Percentiles rank a stretch among this genome's conserved stretches.
Evolutionary conservation across 2,888 invertebrate species (phyloP).

Genomic region (Cordilura impudica): DNA sequence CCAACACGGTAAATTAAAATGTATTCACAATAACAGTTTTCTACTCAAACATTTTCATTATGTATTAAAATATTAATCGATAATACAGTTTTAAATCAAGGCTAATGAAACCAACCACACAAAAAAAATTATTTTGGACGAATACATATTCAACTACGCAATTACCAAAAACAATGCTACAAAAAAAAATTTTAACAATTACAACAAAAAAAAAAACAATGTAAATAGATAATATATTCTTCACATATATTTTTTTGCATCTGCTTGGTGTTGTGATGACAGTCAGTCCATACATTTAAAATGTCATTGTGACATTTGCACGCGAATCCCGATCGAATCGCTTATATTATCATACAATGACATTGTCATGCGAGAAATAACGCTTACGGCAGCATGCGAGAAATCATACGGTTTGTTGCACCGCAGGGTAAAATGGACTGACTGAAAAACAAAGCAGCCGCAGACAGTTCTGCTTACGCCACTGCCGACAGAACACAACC

Average conservation of each 20-base stretch:
- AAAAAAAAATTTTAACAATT: background rate
- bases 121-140: conserved; percentile 56
- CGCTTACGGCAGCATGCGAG: too few relatives aligned
- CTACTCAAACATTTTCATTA: too few relatives aligned
- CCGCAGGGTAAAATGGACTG: too few relatives aligned
- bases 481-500: conserved; percentile 52
- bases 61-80: conserved; percentile 22
- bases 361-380: too few relatives aligned
- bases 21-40: too few relatives aligned
- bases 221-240: background rate
- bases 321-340: too few relatives aligned
- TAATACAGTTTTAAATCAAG: conserved; percentile 37
- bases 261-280: conserved; percentile 25
- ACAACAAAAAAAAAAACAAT: background rate
- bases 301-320: too few relatives aligned
- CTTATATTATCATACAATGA: too few relatives aligned
- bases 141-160: background rate
- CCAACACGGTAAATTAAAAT: too few relatives aligned
- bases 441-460: conserved; percentile 68
- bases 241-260: conserved; percentile 47
- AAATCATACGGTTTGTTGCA: too few relatives aligned
- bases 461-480: conserved; percentile 61
- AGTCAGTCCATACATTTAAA: conserved; percentile 48
- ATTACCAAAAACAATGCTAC: background rate
- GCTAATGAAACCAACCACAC: conserved; percentile 21